phyloP scores from a whole-genome alignment of 2,888 invertebrate genomes.

The Meteorus colon region DNA sequence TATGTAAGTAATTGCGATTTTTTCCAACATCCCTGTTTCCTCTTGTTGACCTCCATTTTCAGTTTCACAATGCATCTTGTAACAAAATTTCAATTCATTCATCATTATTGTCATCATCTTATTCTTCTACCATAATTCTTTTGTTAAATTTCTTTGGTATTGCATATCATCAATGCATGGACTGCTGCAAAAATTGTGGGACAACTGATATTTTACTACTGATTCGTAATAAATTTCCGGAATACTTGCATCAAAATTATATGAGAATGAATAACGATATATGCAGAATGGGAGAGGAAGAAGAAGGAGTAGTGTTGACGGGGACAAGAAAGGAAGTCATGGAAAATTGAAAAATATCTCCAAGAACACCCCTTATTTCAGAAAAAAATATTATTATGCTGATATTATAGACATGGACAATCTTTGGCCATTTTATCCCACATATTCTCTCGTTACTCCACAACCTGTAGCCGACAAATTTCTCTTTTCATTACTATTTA shows the following conservation, averaged over 20 bases:
- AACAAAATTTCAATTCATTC: constrained; percentile 35
- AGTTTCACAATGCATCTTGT: constrained; percentile 1
- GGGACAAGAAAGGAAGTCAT: background rate
- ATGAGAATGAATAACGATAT: no score
- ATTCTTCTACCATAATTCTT: no score
- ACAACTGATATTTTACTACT: no score
- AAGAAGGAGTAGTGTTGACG: background rate
- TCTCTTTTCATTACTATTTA: constrained; percentile 48
- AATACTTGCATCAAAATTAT: background rate
- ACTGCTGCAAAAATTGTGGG: no score
- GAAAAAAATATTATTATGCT: constrained; percentile 17
- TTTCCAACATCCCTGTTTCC: no score
- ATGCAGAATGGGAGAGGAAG: background rate
- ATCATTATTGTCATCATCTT: constrained; percentile 32
- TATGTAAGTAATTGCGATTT: no score
- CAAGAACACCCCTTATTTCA: constrained; percentile 31
- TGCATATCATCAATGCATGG: background rate
- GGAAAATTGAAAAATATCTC: constrained; percentile 28
- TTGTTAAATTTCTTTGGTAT: no score
- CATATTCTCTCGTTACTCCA: background rate
- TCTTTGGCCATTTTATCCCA: background rate
- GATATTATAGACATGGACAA: constrained; percentile 23
- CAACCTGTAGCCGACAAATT: constrained; percentile 35
- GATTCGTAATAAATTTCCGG: background rate
- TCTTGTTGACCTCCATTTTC: constrained; percentile 33